Percentiles rank a stretch among this genome's conserved stretches.
Evolutionary conservation across 2,888 invertebrate species (phyloP).

Genomic region (Mantis religiosa): DNA sequence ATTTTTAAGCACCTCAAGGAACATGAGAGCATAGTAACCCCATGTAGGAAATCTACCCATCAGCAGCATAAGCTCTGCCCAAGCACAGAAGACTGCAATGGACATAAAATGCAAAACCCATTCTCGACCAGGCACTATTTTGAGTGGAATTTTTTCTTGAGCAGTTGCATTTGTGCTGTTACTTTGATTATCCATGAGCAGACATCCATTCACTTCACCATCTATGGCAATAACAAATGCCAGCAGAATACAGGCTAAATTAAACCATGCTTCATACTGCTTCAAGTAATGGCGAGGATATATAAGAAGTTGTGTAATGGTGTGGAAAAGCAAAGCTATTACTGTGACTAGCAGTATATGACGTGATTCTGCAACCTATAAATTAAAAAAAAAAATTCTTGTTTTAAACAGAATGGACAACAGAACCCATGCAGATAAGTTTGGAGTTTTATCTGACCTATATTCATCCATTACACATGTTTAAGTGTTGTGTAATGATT

Average conservation of each 20-base stretch:
- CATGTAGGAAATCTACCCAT: slow-evolving; percentile 52
- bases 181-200: not conserved
- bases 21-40: slow-evolving; percentile 55
- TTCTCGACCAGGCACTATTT: not conserved
- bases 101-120: slow-evolving; percentile 46
- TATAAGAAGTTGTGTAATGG: slow-evolving; percentile 20
- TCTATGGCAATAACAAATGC: slow-evolving; percentile 40
- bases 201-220: not conserved
- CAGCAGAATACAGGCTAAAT: slow-evolving; percentile 41
- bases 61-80: slow-evolving; percentile 53
- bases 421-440: too few species aligned
- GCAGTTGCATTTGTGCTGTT: not conserved
- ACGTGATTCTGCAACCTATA: slow-evolving; percentile 10
- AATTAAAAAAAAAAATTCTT: not conserved
- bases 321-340: slow-evolving; percentile 31
- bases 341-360: slow-evolving; percentile 28
- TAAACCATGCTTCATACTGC: slow-evolving; percentile 46
- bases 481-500: too few species aligned
- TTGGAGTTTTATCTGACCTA: too few species aligned
- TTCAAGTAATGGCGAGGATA: slow-evolving; percentile 39
- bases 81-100: slow-evolving; percentile 48
- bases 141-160: not conserved
- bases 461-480: too few species aligned
- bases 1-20: slow-evolving; percentile 52
- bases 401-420: not conserved